Evolutionary conservation across 1,140 invertebrate genomes (phyloP), one percentile per base, ranked within the genome.

Genomic region (Hylaeus anthracinus): DNA sequence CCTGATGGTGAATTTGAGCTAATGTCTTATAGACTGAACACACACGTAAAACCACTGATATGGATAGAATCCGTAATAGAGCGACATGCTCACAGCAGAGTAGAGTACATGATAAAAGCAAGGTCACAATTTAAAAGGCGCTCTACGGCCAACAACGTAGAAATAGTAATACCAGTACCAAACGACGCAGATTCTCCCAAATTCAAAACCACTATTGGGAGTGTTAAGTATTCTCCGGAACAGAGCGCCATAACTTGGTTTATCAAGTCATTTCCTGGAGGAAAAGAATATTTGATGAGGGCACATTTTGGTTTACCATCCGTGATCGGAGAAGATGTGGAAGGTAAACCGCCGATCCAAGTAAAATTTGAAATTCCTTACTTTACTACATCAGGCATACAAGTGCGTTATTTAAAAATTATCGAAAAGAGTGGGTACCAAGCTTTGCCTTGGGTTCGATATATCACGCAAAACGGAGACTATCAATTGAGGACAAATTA

Each of bases 11-110:
- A 99, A 92, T 99, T 99, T 95, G 99, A 99, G 92, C 94, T 99
- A n/a, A 99, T 99, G 99, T 99, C 98, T 0, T 99, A 99, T 93
- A 95, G 99, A 70, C 94, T 99, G 5, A 99, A 98, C 90, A 99
- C 98, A 5, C 98, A 99, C 93, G 98, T 98, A 0, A 99, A 99
- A 91, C 99, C 99, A 1, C 92, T 99, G 43, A 99, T 99, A 90
- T 99, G 99, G 99, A 99, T 99, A 84, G 99, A 99, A 92, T 99
- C 98, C 43, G 98, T 99, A 1, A 99, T 99, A 85, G 99, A 99
- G 92, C 95, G 98, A n/a, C 98, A 99, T 94, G 98, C 97, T 43
- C 98, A 99, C 93, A 99, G 98, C 81, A 94, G 99, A 72, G 98
- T 99, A 1, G 99, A 99, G 90, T 99, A 99, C 91, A 99, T 99